A percentile compares a stretch with the other conserved stretches of the same genome.
Conservation (phyloP, 2,113 vertebrate genomes). For the Haemorhous mexicanus region DNA sequence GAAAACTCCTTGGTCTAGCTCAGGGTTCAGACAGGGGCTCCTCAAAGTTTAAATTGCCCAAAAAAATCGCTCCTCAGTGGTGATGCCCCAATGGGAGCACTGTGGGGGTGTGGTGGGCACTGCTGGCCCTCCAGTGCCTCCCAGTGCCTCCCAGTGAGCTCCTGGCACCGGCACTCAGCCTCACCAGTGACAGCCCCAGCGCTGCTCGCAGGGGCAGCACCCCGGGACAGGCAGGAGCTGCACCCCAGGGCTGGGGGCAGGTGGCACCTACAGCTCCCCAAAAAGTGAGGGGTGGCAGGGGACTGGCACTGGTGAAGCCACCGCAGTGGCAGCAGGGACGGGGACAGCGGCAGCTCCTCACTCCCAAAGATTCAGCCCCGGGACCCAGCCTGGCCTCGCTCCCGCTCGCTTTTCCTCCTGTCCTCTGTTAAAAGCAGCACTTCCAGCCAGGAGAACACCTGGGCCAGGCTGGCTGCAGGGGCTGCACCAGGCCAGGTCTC, state of each 20-base stretch:
- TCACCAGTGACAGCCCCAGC: neutral
- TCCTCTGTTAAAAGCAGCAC: fast-evolving
- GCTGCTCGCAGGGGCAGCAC: fast-evolving
- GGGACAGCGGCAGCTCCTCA: neutral
- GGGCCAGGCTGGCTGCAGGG: fast-evolving
- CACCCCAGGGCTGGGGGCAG: fast-evolving
- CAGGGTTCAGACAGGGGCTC: too few species aligned
- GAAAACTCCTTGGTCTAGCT: neutral
- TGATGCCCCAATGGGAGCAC: fast-evolving
- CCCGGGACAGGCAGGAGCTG: neutral
- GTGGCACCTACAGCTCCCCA: fast-evolving
- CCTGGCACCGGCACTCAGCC: neutral
- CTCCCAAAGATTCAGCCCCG: fast-evolving
- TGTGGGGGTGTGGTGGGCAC: fast-evolving
- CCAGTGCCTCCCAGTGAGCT: neutral
- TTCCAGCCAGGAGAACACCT: neutral
- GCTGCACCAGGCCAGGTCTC: neutral
- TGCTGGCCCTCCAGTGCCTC: neutral
- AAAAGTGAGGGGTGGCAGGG: fast-evolving
- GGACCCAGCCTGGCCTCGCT: fast-evolving
- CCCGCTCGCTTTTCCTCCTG: fast-evolving
- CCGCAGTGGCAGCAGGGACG: neutral
- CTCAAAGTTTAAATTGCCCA: neutral
- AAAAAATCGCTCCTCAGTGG: neutral
- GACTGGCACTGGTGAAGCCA: neutral